Conservation (phyloP, 2,888 invertebrate species). For the Priocnemis perturbator region DNA sequence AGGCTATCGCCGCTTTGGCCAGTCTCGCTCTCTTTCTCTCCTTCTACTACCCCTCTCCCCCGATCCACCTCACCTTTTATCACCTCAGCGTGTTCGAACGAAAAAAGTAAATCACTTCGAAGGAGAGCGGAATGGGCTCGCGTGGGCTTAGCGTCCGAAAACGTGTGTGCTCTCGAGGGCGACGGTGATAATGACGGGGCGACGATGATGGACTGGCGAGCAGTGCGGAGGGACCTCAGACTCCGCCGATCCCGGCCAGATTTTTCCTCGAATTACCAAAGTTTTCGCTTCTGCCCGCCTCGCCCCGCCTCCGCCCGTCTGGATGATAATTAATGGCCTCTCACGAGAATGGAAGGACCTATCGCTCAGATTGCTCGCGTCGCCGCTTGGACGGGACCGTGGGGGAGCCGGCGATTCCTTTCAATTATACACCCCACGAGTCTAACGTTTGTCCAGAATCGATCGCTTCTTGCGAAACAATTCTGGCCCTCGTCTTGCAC, state of each 20-base stretch:
- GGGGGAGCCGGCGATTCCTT: constrained; percentile 21
- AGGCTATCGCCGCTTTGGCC: neutral
- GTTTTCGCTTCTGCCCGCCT: constrained; percentile 18
- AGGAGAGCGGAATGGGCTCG: constrained; percentile 10
- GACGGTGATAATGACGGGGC: too few species aligned
- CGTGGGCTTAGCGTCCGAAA: constrained; percentile 14
- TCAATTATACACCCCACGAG: constrained; percentile 29
- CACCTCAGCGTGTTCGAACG: constrained; percentile 1
- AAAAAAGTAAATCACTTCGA: constrained; percentile 32
- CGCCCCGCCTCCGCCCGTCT: neutral
- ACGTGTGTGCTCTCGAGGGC: neutral
- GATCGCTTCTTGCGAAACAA: too few species aligned
- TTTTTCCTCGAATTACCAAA: constrained; percentile 51
- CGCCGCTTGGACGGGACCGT: constrained; percentile 6
- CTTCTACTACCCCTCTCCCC: neutral
- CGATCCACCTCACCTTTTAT: neutral
- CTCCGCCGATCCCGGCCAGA: constrained; percentile 14
- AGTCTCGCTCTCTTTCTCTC: too few species aligned
- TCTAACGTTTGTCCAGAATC: neutral
- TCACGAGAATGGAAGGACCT: constrained; percentile 16
- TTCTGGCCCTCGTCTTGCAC: too few species aligned
- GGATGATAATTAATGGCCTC: constrained; percentile 45
- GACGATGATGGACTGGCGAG: too few species aligned
- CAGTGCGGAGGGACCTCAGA: neutral
- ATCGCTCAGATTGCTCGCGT: constrained; percentile 13